phyloP scores from a whole-genome alignment of 1,140 invertebrate species.

The Gryon sp. region DNA sequence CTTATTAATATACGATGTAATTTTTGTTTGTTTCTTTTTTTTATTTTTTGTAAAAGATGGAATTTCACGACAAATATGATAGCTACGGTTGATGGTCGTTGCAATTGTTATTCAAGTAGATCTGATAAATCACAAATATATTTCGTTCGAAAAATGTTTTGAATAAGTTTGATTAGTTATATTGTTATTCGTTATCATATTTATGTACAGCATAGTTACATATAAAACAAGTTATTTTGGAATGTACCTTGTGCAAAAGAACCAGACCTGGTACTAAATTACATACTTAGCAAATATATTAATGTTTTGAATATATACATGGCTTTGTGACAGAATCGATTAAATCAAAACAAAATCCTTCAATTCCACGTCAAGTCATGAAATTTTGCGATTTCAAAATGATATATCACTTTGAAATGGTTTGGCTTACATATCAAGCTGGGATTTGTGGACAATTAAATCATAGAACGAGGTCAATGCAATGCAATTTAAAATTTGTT shows the following conservation, averaged over 20 bases:
- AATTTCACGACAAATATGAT: constrained; percentile 45
- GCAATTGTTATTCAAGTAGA: constrained; percentile 28
- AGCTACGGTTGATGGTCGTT: constrained; percentile 43
- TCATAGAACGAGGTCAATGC: constrained; percentile 4
- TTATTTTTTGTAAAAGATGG: constrained; percentile 43
- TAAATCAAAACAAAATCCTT: constrained; percentile 16
- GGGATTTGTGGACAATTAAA: background rate
- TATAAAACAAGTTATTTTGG: constrained; percentile 40
- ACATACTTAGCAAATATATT: too few species aligned
- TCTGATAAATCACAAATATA: constrained; percentile 6
- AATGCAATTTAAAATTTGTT: constrained; percentile 1
- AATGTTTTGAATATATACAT: constrained; percentile 29
- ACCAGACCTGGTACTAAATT: too few species aligned
- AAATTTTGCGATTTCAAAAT: background rate
- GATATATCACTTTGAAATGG: background rate
- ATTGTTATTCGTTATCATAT: constrained; percentile 10
- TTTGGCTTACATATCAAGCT: too few species aligned
- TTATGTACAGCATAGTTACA: constrained; percentile 38
- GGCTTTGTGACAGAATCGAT: constrained; percentile 1
- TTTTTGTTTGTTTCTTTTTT: too few species aligned
- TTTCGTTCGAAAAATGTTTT: constrained; percentile 13
- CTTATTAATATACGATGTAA: constrained; percentile 47
- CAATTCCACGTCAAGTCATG: constrained; percentile 40
- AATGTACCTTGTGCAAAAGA: too few species aligned
- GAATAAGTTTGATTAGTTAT: background rate